phyloP scores from a whole-genome alignment of 1,140 invertebrate genomes.

The Muscidifurax raptorellus region DNA sequence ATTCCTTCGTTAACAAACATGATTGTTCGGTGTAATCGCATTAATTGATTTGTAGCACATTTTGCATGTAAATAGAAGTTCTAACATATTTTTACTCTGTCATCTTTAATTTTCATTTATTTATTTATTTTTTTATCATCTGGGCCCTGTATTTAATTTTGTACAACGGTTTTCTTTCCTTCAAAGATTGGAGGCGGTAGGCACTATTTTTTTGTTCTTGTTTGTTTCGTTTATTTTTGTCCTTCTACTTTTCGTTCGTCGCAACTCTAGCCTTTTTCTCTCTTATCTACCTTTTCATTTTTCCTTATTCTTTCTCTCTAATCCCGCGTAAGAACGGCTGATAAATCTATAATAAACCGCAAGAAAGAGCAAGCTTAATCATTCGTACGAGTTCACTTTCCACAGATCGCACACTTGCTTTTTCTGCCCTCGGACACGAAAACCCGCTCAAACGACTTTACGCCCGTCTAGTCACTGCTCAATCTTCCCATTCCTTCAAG shows the following conservation, averaged over 20 bases:
- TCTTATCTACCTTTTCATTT: constrained; percentile 56
- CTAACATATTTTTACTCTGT: constrained; percentile 59
- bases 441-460: constrained; percentile 31
- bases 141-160: constrained; percentile 74
- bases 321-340: constrained; percentile 43
- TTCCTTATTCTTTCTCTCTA: constrained; percentile 57
- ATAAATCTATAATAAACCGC: constrained; percentile 33
- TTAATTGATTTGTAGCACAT: constrained; percentile 54
- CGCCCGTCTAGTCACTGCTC: neutral
- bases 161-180: constrained; percentile 67
- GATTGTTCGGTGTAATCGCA: constrained; percentile 56
- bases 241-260: constrained; percentile 57
- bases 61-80: constrained; percentile 62
- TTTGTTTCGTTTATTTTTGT: constrained; percentile 63
- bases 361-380: constrained; percentile 47
- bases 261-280: constrained; percentile 55
- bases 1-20: constrained; percentile 52
- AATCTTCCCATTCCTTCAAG: constrained; percentile 1
- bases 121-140: constrained; percentile 59
- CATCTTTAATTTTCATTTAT: constrained; percentile 51
- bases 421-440: neutral
- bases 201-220: constrained; percentile 69
- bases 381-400: constrained; percentile 11
- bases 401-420: constrained; percentile 10
- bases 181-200: constrained; percentile 65